phyloP scores from a whole-genome alignment of 2,888 invertebrate species.

The Adelphocoris suturalis region DNA sequence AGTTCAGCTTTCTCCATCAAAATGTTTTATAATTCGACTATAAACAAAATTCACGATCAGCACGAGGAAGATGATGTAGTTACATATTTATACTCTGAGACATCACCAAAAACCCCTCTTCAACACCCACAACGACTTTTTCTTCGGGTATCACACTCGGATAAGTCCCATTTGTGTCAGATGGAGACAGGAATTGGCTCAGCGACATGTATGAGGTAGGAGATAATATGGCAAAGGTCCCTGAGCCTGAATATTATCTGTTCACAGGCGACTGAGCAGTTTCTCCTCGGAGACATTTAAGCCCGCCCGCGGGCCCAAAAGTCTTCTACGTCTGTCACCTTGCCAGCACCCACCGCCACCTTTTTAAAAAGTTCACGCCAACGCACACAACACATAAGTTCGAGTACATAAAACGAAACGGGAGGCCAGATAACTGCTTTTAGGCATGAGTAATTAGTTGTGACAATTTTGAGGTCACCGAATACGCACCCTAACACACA shows the following conservation, averaged over 20 bases:
- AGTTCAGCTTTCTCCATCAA: too few relatives aligned
- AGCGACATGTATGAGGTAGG: neutral
- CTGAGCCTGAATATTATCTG: slow-evolving; percentile 12
- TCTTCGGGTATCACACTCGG: slow-evolving; percentile 1
- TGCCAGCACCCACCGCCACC: neutral
- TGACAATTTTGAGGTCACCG: too few relatives aligned
- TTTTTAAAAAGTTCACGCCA: neutral
- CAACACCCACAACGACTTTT: neutral
- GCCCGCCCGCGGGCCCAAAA: slow-evolving; percentile 7
- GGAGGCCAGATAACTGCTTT: too few relatives aligned
- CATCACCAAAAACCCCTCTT: too few relatives aligned
- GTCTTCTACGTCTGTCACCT: neutral
- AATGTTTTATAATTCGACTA: too few relatives aligned
- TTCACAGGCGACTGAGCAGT: slow-evolving; percentile 15
- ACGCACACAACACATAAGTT: too few relatives aligned
- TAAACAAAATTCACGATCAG: too few relatives aligned
- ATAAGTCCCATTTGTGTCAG: neutral
- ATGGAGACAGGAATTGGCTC: slow-evolving; percentile 21
- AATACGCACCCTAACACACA: too few relatives aligned
- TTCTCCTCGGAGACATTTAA: slow-evolving; percentile 18
- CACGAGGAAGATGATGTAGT: too few relatives aligned
- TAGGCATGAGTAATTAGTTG: too few relatives aligned
- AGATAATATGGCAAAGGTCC: slow-evolving; percentile 31
- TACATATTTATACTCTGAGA: too few relatives aligned
- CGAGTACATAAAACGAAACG: too few relatives aligned